These are phyloP conservation scores for Poecilia latipinna DNA, from an alignment of 2,113 vertebrate genomes.

Conservation along the genomic window DNA sequence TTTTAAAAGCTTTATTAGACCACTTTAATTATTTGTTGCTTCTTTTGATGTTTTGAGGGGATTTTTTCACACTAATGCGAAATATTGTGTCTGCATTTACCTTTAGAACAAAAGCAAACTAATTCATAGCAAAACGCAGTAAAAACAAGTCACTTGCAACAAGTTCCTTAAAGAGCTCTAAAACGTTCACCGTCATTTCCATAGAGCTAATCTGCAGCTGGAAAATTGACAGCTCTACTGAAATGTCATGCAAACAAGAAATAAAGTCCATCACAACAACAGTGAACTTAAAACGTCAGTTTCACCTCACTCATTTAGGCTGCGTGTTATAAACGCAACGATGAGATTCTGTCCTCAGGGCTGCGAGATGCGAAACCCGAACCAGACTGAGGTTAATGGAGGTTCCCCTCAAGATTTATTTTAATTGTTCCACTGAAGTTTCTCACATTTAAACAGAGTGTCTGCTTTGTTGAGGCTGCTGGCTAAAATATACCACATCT, in stretches of 20 bases:
- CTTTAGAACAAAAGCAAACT: no score
- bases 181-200: no score
- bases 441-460: conserved; percentile 76
- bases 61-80: no score
- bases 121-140: no score
- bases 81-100: no score
- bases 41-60: no score
- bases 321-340: conserved; percentile 72
- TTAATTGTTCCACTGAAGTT: conserved; percentile 79
- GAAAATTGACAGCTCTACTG: conserved; percentile 54
- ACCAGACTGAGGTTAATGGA: conserved; percentile 74
- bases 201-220: conserved; percentile 23
- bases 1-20: conserved; percentile 1
- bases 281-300: no score
- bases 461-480: conserved; percentile 70
- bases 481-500: conserved; percentile 70
- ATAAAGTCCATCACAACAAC: background rate
- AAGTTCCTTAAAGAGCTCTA: no score
- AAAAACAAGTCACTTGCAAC: no score
- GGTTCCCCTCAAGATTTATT: conserved; percentile 81
- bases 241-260: conserved; percentile 30
- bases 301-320: conserved; percentile 13
- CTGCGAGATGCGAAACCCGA: conserved; percentile 65
- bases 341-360: conserved; percentile 60
- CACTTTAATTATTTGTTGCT: background rate